Evolutionary conservation across 2,113 vertebrate species (phyloP).

Genomic region (Smithornis capensis): DNA sequence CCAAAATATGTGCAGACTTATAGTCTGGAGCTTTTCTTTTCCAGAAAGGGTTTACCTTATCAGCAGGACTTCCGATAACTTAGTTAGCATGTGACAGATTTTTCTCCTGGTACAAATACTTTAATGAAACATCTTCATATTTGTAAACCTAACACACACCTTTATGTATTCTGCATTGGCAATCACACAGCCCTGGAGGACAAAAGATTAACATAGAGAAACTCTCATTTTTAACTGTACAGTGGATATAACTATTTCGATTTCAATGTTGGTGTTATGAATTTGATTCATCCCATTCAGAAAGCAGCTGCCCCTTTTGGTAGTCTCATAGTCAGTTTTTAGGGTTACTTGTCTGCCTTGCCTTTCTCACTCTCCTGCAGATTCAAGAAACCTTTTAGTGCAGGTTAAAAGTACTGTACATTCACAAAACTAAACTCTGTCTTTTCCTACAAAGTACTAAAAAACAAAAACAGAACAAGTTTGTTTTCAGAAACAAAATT

Average conservation of each 20-base stretch:
- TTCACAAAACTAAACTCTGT: slow-evolving; percentile 25
- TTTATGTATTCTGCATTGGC: not conserved
- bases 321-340: not conserved
- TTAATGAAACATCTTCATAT: not conserved
- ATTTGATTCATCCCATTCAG: not conserved
- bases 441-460: slow-evolving; percentile 28
- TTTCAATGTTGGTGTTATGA: not conserved
- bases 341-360: slow-evolving; percentile 24
- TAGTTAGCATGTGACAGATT: not conserved
- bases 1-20: not conserved
- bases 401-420: slow-evolving; percentile 27
- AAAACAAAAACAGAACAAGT: not conserved
- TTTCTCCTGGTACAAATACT: not conserved
- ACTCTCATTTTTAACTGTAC: not conserved
- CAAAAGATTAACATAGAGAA: not conserved
- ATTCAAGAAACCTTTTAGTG: slow-evolving; percentile 6
- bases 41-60: not conserved
- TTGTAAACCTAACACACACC: not conserved
- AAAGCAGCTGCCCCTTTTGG: slow-evolving; percentile 24
- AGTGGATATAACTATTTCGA: not conserved
- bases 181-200: not conserved
- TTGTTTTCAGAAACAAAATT: slow-evolving; percentile 9
- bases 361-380: not conserved
- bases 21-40: not conserved
- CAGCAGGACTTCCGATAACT: not conserved